Evolutionary conservation across 1,140 invertebrate genomes (phyloP).

Genomic region (Coelopa frigida): DNA sequence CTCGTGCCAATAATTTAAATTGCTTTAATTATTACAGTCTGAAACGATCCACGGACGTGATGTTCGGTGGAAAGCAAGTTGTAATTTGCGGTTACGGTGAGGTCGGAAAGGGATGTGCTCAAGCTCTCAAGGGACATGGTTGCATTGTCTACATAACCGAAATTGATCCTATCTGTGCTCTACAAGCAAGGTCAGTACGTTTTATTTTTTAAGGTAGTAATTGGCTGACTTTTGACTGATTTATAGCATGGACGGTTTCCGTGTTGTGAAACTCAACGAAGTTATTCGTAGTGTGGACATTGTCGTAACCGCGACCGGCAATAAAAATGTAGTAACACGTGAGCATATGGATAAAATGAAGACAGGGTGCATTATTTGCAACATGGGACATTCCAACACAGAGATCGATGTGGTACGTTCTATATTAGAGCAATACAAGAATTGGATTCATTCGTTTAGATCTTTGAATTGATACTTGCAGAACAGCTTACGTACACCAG

Average conservation of each 20-base stretch:
- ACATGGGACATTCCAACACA: constrained; percentile 98
- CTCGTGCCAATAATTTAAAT: constrained; percentile 2
- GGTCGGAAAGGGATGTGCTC: constrained; percentile 95
- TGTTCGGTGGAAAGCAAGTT: constrained; percentile 97
- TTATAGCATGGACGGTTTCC: constrained; percentile 98
- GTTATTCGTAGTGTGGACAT: constrained; percentile 76
- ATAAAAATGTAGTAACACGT: constrained; percentile 91
- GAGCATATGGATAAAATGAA: constrained; percentile 97
- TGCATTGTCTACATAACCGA: constrained; percentile 94
- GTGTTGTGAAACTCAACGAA: constrained; percentile 91
- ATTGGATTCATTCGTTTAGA: too few species aligned
- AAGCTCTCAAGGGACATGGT: constrained; percentile 89
- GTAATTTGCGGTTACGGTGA: constrained; percentile 96
- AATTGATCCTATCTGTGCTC: constrained; percentile 96
- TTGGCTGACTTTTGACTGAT: constrained; percentile 36
- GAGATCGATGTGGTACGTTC: constrained; percentile 98
- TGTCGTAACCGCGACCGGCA: constrained; percentile 91
- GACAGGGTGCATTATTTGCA: constrained; percentile 92
- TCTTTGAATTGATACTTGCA: constrained; percentile 48
- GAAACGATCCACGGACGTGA: constrained; percentile 64
- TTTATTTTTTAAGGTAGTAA: too few species aligned
- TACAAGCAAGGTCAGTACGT: constrained; percentile 82
- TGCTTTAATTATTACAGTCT: constrained; percentile 24
- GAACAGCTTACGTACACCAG: constrained; percentile 87
- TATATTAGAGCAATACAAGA: neutral